Evolutionary conservation across 2,888 invertebrate genomes (phyloP), one percentile per base, ranked within the genome.

Genomic region (Ochropleura leucogaster): DNA sequence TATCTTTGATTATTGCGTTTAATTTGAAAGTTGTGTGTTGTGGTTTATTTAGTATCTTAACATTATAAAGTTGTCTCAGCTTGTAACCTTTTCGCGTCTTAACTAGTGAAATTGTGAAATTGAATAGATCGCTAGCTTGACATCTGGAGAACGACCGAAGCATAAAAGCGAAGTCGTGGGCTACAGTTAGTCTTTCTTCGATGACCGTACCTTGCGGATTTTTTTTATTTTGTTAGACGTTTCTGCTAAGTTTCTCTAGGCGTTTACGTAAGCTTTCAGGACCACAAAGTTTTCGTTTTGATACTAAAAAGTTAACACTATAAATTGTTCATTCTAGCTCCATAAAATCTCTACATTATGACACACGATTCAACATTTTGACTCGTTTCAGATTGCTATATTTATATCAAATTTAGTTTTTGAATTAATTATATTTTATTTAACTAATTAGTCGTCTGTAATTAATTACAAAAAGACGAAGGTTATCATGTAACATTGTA

Each of bases 311-410:
- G 16, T 9, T 2, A 1, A 14, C 0, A 40, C 0, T 16, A 16
- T 30, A n/a, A n/a, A n/a, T n/a, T n/a, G n/a, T 47, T 30, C 3
- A 55, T 30, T 53, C 3, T 40, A 53, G n/a, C 46, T 51, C 30
- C 9, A 30, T 69, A 4, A 49, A 63, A n/a, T 12, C 8, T 12
- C 16, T 12, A n/a, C 46, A 16, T n/a, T 79, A 40, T 16, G 44
- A 8, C 10, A 30, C 18, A 5, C 4, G 3, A 42, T 10, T 80
- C 47, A 73, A 47, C 10, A n/a, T 47, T 80, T 44, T 80, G 18
- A 49, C 42, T 53, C 14, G 3, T n/a, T 70, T 7, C 4, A 71
- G 7, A 42, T n/a, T 44, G 9, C 4, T 6, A 14, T 0, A 18
- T 51, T 49, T 68, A 47, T 30, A 55, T 57, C 16, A n/a, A 18